A percentile compares a stretch with the other conserved stretches of the same genome.
Conservation (phyloP, 2,797 vertebrate genomes). For the Pachyuromys duprasi region DNA sequence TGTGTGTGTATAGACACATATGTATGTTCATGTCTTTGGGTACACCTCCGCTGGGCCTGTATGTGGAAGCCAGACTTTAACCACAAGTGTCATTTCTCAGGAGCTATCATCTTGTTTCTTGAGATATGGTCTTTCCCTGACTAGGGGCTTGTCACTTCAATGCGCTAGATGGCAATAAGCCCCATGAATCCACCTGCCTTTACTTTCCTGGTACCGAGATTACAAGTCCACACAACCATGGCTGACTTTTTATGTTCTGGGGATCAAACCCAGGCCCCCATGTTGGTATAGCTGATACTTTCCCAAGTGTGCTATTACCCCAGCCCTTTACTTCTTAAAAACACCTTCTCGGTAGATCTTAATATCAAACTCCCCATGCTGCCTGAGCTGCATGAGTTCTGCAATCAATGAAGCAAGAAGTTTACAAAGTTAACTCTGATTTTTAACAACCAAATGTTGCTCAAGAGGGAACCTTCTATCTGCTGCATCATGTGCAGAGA, state of each 20-base stretch:
- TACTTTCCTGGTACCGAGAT: neutral
- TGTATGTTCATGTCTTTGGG: neutral
- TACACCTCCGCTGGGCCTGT: neutral
- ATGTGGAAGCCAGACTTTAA: neutral
- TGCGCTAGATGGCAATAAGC: neutral
- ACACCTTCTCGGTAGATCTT: constrained; percentile 25
- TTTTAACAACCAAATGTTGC: constrained; percentile 67
- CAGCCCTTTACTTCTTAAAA: constrained; percentile 47
- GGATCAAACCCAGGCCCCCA: neutral
- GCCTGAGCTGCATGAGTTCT: constrained; percentile 40
- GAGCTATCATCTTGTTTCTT: neutral
- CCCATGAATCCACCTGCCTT: neutral
- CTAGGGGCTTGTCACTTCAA: neutral
- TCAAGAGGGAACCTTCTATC: constrained; percentile 66
- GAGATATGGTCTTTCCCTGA: neutral
- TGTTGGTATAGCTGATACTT: neutral
- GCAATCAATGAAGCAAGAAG: neutral
- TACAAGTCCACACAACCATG: neutral
- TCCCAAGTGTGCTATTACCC: neutral
- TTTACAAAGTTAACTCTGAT: constrained; percentile 4
- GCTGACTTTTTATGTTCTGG: neutral
- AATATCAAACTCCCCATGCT: constrained; percentile 3
- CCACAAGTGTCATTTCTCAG: neutral
- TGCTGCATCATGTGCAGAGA: constrained; percentile 34
- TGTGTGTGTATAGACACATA: neutral